Conservation (phyloP, 1,140 invertebrate genomes). For the Tribolium madens region DNA sequence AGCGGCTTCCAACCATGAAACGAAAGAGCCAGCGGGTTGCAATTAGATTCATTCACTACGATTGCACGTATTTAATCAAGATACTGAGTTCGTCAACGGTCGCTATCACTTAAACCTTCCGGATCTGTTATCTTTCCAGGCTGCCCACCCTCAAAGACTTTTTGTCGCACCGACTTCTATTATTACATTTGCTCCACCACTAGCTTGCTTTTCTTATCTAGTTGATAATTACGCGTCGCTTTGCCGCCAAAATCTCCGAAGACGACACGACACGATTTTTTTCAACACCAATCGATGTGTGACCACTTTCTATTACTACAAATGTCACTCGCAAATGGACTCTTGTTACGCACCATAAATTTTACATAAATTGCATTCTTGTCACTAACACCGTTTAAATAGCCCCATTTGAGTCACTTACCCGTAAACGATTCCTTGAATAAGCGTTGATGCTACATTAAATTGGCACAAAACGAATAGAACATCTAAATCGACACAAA, state of each 20-base stretch:
- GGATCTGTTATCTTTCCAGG: constrained; percentile 38
- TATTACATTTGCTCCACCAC: constrained; percentile 34
- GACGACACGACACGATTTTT: neutral
- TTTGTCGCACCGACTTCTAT: constrained; percentile 23
- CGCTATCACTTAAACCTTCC: constrained; percentile 34
- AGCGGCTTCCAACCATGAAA: constrained; percentile 35
- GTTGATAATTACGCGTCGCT: constrained; percentile 24
- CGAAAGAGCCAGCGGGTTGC: constrained; percentile 22
- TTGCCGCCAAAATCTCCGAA: constrained; percentile 12
- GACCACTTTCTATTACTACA: constrained; percentile 1
- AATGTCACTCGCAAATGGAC: constrained; percentile 23
- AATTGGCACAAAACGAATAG: neutral
- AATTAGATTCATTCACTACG: constrained; percentile 40
- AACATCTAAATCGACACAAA: constrained; percentile 16
- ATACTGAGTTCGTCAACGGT: constrained; percentile 42
- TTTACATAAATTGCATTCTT: constrained; percentile 34
- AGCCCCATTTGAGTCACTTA: constrained; percentile 22
- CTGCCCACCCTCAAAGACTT: constrained; percentile 21
- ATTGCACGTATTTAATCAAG: constrained; percentile 46
- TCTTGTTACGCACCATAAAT: constrained; percentile 29
- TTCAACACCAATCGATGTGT: neutral
- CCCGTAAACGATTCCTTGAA: constrained; percentile 18
- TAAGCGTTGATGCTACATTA: constrained; percentile 16
- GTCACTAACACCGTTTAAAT: constrained; percentile 36
- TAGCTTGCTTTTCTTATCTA: constrained; percentile 32